Conservation (phyloP, 1,140 invertebrate species). For the Phortica variegata region DNA sequence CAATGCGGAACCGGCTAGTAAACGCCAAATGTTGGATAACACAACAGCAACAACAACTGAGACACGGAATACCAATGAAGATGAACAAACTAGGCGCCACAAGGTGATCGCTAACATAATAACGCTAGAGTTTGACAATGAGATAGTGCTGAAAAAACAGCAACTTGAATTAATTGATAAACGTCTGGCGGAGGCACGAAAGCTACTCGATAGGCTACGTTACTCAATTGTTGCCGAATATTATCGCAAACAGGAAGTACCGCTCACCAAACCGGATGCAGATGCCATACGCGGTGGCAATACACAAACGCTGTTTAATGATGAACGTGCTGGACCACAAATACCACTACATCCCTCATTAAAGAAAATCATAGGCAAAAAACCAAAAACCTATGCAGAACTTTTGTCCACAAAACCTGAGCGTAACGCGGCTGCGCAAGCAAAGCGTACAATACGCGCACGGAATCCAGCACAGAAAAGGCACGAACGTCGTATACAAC, state of each 20-base stretch:
- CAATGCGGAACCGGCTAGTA: background rate
- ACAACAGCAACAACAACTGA: background rate
- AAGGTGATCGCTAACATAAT: conserved; percentile 57
- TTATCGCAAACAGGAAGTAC: conserved; percentile 67
- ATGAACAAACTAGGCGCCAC: background rate
- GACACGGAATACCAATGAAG: background rate
- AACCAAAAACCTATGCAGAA: conserved; percentile 47
- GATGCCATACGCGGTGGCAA: conserved; percentile 52
- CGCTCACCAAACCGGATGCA: conserved; percentile 58
- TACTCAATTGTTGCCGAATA: conserved; percentile 69
- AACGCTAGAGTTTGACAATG: conserved; percentile 61
- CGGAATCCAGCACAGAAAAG: conserved; percentile 26
- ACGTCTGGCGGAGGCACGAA: conserved; percentile 63
- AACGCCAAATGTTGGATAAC: conserved; percentile 14
- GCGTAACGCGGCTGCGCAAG: conserved; percentile 57
- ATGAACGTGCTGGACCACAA: conserved; percentile 55
- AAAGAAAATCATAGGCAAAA: conserved; percentile 67
- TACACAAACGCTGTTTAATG: conserved; percentile 24
- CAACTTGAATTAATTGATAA: conserved; percentile 63
- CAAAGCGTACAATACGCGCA: conserved; percentile 53
- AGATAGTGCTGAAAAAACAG: conserved; percentile 60
- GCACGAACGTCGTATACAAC: conserved; percentile 26
- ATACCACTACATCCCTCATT: conserved; percentile 72
- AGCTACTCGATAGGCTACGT: conserved; percentile 70
- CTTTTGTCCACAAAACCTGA: conserved; percentile 56